phyloP scores from a whole-genome alignment of 2,113 vertebrate genomes.

The Poecilia latipinna region DNA sequence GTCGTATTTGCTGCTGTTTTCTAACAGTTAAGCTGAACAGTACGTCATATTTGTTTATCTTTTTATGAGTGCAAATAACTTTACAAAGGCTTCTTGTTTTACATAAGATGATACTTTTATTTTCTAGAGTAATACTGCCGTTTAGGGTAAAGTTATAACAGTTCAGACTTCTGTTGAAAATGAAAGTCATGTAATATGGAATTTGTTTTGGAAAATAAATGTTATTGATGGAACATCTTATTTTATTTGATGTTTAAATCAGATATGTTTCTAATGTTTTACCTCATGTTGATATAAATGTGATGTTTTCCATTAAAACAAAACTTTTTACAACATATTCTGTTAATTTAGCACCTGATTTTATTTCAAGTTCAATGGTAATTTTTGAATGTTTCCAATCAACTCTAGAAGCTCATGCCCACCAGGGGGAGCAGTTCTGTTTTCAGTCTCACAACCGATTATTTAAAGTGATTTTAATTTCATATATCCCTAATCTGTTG shows the following conservation, averaged over 20 bases:
- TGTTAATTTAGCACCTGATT: background rate
- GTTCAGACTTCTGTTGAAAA: conserved; percentile 5
- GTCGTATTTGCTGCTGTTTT: background rate
- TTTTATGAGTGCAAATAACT: background rate
- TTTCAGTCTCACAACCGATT: background rate
- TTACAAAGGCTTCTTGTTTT: too few species aligned
- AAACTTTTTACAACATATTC: background rate
- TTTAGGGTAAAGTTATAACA: conserved; percentile 5
- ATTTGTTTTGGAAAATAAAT: background rate
- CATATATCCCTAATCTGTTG: background rate
- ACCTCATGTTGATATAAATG: too few species aligned
- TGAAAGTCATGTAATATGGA: background rate
- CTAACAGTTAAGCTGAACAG: background rate
- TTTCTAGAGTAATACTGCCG: background rate
- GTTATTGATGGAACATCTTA: background rate
- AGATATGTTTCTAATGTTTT: background rate
- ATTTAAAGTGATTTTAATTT: background rate
- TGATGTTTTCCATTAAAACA: background rate
- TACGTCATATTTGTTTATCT: background rate
- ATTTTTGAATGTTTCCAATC: background rate
- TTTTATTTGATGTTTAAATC: background rate
- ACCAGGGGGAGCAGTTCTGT: background rate
- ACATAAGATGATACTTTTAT: background rate
- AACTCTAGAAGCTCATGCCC: background rate
- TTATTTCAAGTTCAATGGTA: background rate